phyloP scores from a whole-genome alignment of 2,888 invertebrate species.

The Pammene aurita region DNA sequence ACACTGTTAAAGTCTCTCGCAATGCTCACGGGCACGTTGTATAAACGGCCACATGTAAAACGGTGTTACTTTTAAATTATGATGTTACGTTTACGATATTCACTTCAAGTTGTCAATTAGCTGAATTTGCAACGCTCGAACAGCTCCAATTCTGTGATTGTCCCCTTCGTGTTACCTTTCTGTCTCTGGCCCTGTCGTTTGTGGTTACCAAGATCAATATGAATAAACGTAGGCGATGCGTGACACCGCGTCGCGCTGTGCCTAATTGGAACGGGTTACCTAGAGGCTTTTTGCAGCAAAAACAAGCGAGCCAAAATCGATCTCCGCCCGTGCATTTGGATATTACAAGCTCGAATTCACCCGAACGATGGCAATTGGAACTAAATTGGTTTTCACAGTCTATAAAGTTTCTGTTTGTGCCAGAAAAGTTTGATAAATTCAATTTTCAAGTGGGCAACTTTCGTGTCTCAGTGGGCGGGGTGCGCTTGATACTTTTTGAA shows the following conservation, averaged over 20 bases:
- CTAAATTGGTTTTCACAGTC: conserved; percentile 79
- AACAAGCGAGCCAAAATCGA: conserved; percentile 23
- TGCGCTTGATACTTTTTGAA: conserved; percentile 78
- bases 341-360: conserved; percentile 60
- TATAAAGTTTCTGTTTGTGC: conserved; percentile 79
- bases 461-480: conserved; percentile 69
- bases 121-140: too few species aligned
- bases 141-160: too few species aligned
- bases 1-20: too few species aligned
- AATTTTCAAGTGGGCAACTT: conserved; percentile 77
- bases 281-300: conserved; percentile 16
- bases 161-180: too few species aligned
- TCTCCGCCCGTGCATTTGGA: conserved; percentile 51
- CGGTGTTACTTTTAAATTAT: too few species aligned
- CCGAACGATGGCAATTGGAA: conserved; percentile 72
- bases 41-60: too few species aligned
- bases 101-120: too few species aligned
- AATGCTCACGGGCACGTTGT: too few species aligned
- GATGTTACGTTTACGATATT: too few species aligned
- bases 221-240: not conserved
- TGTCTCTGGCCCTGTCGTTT: too few species aligned
- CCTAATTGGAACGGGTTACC: conserved; percentile 3
- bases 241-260: not conserved
- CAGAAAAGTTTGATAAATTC: conserved; percentile 80
- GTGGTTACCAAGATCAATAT: not conserved